Percentiles rank a stretch among this genome's conserved stretches.
Evolutionary conservation across 2,113 vertebrate genomes (phyloP).

Genomic region (Muntiacus reevesi): DNA sequence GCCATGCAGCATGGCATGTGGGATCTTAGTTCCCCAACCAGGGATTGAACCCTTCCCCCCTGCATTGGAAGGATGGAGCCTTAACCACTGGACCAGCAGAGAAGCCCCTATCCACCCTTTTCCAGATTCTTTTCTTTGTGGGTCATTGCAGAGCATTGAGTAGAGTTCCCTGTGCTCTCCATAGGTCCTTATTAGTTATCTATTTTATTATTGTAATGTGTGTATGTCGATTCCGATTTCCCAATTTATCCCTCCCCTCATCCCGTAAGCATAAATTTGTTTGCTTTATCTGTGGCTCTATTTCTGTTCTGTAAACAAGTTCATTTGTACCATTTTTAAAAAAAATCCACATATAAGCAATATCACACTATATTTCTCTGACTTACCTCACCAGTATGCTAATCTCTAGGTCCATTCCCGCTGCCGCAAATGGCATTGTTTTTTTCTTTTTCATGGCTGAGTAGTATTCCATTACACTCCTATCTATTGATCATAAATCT

Average conservation of each 20-base stretch:
- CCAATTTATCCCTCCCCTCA: background rate
- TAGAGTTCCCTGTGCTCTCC: background rate
- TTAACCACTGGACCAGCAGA: background rate
- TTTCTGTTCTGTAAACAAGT: background rate
- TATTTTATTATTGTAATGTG: background rate
- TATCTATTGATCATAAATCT: no score
- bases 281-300: background rate
- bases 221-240: background rate
- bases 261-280: background rate
- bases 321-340: background rate
- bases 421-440: background rate
- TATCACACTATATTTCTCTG: background rate
- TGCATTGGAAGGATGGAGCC: background rate
- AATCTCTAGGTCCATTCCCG: background rate
- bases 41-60: background rate
- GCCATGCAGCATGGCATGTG: background rate
- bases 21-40: background rate
- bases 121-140: background rate
- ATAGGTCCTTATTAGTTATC: background rate
- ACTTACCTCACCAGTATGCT: background rate
- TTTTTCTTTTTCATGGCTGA: background rate
- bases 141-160: background rate
- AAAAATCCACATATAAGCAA: background rate
- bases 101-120: background rate
- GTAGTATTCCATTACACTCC: background rate